Evolutionary conservation across 2,113 vertebrate genomes (phyloP).

Genomic region (Crotalus viridis): DNA sequence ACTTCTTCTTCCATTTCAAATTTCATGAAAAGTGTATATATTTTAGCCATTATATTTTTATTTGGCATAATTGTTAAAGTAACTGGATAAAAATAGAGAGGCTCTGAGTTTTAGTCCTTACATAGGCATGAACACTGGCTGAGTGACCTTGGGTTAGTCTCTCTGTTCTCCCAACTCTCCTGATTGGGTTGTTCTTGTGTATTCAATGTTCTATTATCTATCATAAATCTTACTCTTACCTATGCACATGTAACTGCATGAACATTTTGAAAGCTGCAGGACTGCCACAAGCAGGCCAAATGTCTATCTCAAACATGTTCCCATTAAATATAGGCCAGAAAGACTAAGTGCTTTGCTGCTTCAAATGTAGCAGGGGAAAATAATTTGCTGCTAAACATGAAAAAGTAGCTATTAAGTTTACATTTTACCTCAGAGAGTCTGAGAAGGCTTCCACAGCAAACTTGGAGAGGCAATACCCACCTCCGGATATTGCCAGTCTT

Average conservation of each 20-base stretch:
- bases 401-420: background rate
- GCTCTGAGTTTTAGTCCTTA: too few relatives aligned
- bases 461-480: conserved; percentile 78
- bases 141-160: too few relatives aligned
- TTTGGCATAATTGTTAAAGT: too few relatives aligned
- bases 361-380: background rate
- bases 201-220: too few relatives aligned
- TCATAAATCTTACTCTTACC: too few relatives aligned
- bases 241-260: too few relatives aligned
- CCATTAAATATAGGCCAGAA: background rate
- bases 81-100: too few relatives aligned
- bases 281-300: background rate
- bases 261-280: background rate
- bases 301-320: background rate
- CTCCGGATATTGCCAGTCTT: conserved; percentile 60
- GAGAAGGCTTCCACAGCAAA: conserved; percentile 81
- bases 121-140: too few relatives aligned
- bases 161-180: too few relatives aligned
- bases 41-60: too few relatives aligned
- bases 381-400: background rate
- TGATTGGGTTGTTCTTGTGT: too few relatives aligned
- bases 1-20: too few relatives aligned
- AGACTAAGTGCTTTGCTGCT: background rate
- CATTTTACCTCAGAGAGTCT: conserved; percentile 74
- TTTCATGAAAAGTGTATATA: background rate